A percentile compares a stretch with the other conserved stretches of the same genome.
Conservation (phyloP, 2,113 vertebrate genomes). For the Gobiocypris rarus region DNA sequence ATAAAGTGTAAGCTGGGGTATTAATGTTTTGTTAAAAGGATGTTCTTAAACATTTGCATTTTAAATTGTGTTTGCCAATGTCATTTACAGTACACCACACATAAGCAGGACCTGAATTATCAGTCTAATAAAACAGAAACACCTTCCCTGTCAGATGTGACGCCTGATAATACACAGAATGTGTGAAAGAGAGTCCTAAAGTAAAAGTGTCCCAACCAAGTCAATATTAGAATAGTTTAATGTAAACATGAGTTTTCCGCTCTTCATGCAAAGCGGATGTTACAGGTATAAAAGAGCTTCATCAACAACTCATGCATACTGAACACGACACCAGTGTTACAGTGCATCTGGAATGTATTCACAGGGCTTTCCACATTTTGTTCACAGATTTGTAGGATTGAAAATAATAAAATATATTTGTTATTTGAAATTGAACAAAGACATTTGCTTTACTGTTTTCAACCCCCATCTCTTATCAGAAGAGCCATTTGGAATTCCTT, state of each 20-base stretch:
- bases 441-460: too few species aligned
- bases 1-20: too few species aligned
- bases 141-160: background rate
- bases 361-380: too few species aligned
- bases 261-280: background rate
- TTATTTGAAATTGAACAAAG: too few species aligned
- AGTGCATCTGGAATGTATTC: too few species aligned
- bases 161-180: slow-evolving; percentile 35
- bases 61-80: background rate
- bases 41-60: slow-evolving; percentile 4
- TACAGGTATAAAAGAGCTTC: background rate
- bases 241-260: background rate
- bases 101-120: slow-evolving; percentile 14
- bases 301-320: background rate
- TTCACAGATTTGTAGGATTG: too few species aligned
- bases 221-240: slow-evolving; percentile 9
- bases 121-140: slow-evolving; percentile 51
- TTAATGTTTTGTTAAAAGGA: too few species aligned
- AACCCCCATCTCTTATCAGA: too few species aligned
- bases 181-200: background rate
- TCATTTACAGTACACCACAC: background rate
- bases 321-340: background rate
- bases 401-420: too few species aligned
- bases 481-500: too few species aligned
- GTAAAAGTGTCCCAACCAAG: background rate